Evolutionary conservation across 2,113 vertebrate genomes (phyloP).

Genomic region (Todiramphus chloris): DNA sequence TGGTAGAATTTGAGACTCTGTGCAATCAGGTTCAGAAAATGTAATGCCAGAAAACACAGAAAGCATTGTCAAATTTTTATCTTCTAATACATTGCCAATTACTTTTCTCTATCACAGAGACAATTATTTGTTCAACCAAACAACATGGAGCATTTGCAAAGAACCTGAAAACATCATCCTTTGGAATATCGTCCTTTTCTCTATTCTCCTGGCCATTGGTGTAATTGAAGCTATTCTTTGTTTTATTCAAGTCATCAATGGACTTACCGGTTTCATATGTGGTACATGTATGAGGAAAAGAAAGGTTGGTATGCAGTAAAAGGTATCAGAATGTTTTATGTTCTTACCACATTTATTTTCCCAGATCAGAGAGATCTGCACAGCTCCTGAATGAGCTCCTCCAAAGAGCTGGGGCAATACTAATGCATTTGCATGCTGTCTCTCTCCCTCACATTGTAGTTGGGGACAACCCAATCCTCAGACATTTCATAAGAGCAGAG

Average conservation of each 20-base stretch:
- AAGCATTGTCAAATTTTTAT: not conserved
- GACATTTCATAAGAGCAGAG: not conserved
- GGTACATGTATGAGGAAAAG: conserved; percentile 75
- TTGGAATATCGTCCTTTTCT: conserved; percentile 83
- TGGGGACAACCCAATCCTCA: not conserved
- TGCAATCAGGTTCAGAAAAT: not conserved
- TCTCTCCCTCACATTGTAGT: not conserved
- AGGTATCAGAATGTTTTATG: accelerated
- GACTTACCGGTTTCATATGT: conserved; percentile 80
- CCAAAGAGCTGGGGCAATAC: not conserved
- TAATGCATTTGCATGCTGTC: not conserved
- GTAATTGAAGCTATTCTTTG: conserved; percentile 80
- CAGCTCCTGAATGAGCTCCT: not conserved
- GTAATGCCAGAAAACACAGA: not conserved
- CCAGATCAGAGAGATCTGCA: not conserved
- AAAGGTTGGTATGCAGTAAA: conserved; percentile 33
- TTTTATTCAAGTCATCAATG: conserved; percentile 79
- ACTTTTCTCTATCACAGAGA: conserved; percentile 23
- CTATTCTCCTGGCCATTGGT: conserved; percentile 75
- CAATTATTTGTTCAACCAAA: conserved; percentile 80
- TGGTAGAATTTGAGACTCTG: not conserved
- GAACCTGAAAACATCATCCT: conserved; percentile 75
- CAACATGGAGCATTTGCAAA: conserved; percentile 71
- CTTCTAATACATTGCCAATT: not conserved
- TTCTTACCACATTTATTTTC: not conserved